Evolutionary conservation across 92 coral and sea anemone species (phyloP).

Genomic region (Paragorgia papillata): DNA sequence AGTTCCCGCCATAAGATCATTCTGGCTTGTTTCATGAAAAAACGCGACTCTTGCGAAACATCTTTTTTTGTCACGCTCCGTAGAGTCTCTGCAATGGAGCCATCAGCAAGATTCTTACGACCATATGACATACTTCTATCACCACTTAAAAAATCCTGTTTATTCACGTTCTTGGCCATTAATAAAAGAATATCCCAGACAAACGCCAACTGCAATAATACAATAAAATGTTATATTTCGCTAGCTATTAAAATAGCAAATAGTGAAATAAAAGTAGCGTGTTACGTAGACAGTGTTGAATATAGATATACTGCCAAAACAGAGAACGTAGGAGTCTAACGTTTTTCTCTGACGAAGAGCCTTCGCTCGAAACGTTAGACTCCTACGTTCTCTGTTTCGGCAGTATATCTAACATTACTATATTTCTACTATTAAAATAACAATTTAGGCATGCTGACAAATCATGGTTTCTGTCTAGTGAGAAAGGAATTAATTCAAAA

Average conservation of each 20-base stretch:
- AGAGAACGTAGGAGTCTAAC: too few species aligned
- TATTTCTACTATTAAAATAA: too few species aligned
- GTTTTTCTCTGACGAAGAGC: too few species aligned
- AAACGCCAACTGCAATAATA: slow-evolving; percentile 66
- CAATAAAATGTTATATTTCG: not conserved
- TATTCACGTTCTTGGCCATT: slow-evolving; percentile 73
- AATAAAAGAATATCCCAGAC: slow-evolving; percentile 81
- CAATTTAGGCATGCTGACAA: too few species aligned
- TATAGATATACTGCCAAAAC: too few species aligned
- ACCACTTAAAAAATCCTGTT: slow-evolving; percentile 79
- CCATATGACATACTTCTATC: slow-evolving; percentile 82
- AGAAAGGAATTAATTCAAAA: too few species aligned
- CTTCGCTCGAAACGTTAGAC: too few species aligned
- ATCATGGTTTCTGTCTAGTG: too few species aligned
- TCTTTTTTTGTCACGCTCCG: slow-evolving; percentile 60
- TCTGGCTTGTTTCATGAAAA: slow-evolving; percentile 72
- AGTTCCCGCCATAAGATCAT: slow-evolving; percentile 70
- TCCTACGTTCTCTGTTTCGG: too few species aligned
- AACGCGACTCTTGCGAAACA: slow-evolving; percentile 57
- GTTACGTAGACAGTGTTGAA: too few species aligned
- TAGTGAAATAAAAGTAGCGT: too few species aligned
- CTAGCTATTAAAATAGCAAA: not conserved
- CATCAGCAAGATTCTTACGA: slow-evolving; percentile 55
- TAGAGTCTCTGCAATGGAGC: slow-evolving; percentile 55
- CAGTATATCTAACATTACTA: too few species aligned